Evolutionary conservation across 2,888 invertebrate genomes (phyloP), one percentile per base, ranked within the genome.

Genomic region (Callinectes sapidus): DNA sequence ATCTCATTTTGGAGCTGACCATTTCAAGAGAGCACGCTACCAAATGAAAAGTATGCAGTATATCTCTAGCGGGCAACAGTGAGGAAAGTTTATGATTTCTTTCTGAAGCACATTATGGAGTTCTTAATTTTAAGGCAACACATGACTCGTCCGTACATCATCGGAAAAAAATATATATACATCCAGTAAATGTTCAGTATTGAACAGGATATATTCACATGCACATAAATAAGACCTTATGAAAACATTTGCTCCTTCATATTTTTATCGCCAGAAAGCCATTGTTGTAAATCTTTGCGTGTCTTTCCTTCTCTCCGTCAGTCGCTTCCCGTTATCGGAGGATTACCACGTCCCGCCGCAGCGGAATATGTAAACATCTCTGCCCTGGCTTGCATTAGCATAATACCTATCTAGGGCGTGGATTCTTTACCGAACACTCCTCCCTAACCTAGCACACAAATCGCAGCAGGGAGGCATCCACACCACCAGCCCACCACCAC

Each of bases 261-360:
- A 28, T 18, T 81, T 81, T 13, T 81, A 81, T 35, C 81, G 35
- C 35, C 18, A 35, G 48, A 81, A 35, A 81, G 81, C 35, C 28
- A 81, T 81, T 35, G 35, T 35, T 35, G 81, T 35, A 35, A 81
- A 18, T 23, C 23, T 55, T 35, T 18, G 28, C 16, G n/a, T 42
- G 35, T 23, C 23, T 55, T 35, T 35, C 55, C 16, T 55, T 42
- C 88, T 54, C 8, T 55, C 32, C n/a, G 81, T n/a, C 35, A 81
- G 81, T 81, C 35, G 32, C 81, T 35, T 81, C 32, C 81, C 81
- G 81, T 81, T 81, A 81, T 81, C 81, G 35, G 16, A 35, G 81
- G 81, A 35, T 81, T 81, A 18, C 81, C 81, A 16, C 81, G 35
- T 32, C 32, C 81, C 35, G 35, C 81, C 81, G 81, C 35, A n/a